Evolutionary conservation across 2,888 invertebrate genomes (phyloP), one percentile per base, ranked within the genome.

Genomic region (Dexiosoma caninum): DNA sequence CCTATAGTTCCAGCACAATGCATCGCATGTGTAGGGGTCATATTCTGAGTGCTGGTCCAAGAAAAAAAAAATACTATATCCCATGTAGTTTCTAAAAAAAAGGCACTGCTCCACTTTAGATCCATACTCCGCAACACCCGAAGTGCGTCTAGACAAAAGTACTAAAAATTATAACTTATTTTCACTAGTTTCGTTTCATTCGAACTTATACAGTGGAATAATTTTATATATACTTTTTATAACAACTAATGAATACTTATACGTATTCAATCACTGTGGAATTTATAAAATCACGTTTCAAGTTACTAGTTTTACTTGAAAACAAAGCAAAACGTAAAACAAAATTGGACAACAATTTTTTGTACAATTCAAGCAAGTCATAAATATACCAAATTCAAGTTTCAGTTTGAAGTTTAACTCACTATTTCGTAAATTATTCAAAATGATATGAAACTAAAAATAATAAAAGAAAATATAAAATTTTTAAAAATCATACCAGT

Each of bases 291-390:
- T 6, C 7, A 42, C 14, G 19, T 10, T 53, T 67, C 12, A 32
- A 42, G n/a, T 21, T 19, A 67, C 53, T 32, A 16, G 67, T 67
- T 67, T 67, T 42, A 44, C 67, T 67, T 42, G 67, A 67, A 67
- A 30, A 19, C n/a, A 5, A 37, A 16, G 7, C 7, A 40, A 14
- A 19, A 16, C 19, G n/a, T n/a, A 67, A 67, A 30, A 19, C n/a
- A 5, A 37, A 16, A 8, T 4, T 27, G n/a, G 16, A 16, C 19
- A 37, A 8, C 21, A 57, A 57, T 57, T 57, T 12, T 21, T 14
- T 21, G 51, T 9, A 42, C 42, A 42, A 32, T 10, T 32, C 21
- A 10, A 40, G 2, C 3, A 37, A 30, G 40, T 30, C 53, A 40
- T 40, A 40, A 53, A 2, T 12, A 40, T 37, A n/a, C 23, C n/a